Conservation (phyloP, 2,888 invertebrate species). For the Campoletis raptor region DNA sequence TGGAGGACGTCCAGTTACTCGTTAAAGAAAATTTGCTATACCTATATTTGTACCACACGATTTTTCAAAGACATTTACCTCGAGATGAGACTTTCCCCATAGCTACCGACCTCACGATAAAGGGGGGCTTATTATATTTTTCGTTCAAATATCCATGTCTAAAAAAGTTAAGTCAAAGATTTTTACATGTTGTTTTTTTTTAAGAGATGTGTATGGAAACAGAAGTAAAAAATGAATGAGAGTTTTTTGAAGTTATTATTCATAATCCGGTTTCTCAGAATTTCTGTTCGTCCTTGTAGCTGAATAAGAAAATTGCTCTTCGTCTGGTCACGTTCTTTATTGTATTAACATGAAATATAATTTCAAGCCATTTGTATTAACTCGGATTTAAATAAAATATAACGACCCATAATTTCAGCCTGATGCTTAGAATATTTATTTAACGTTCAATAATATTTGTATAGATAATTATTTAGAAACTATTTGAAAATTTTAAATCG, state of each 20-base stretch:
- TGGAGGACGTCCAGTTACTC: constrained; percentile 29
- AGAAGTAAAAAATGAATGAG: neutral
- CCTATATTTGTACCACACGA: neutral
- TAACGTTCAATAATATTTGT: neutral
- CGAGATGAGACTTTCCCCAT: constrained; percentile 23
- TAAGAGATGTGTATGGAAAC: neutral
- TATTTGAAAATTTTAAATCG: neutral
- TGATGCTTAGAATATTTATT: neutral
- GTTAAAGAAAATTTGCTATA: constrained; percentile 8
- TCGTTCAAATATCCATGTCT: neutral
- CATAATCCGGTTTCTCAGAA: constrained; percentile 26
- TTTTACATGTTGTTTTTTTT: neutral
- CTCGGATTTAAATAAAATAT: neutral
- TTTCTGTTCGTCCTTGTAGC: constrained; percentile 30
- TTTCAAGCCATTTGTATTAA: neutral
- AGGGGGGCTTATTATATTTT: neutral
- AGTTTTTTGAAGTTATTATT: constrained; percentile 8
- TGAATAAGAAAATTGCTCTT: constrained; percentile 27
- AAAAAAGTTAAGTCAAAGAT: neutral
- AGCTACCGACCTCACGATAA: constrained; percentile 5
- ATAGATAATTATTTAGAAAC: neutral
- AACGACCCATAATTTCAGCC: neutral
- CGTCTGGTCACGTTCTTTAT: constrained; percentile 39
- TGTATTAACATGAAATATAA: constrained; percentile 4
- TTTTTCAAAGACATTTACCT: constrained; percentile 33